Evolutionary conservation across 64 coral and sea anemone species (phyloP).

Genomic region (Platygyra sinensis): DNA sequence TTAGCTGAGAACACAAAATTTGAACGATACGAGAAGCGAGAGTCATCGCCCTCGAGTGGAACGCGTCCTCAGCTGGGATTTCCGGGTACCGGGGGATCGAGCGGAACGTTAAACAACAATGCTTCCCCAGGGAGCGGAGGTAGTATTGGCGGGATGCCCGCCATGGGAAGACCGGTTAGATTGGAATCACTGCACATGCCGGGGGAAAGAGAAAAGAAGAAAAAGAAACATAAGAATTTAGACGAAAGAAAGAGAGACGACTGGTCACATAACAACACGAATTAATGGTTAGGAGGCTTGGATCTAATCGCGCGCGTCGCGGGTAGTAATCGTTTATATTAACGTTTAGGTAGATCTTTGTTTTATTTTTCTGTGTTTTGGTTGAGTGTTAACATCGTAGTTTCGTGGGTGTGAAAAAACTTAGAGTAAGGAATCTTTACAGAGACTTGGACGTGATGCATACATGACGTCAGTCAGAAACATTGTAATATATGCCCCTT

Average conservation of each 20-base stretch:
- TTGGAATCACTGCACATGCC: conserved; percentile 61
- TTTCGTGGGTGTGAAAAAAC: no score
- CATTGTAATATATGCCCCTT: no score
- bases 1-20: conserved; percentile 66
- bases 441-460: no score
- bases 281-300: no score
- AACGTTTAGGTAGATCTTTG: no score
- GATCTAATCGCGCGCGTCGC: no score
- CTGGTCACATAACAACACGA: background rate
- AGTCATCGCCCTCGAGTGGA: conserved; percentile 41
- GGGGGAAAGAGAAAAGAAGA: conserved; percentile 56
- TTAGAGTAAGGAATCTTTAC: no score
- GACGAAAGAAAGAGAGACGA: conserved; percentile 31
- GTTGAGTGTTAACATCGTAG: no score
- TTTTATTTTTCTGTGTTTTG: no score
- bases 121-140: conserved; percentile 22
- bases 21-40: conserved; percentile 52
- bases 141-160: conserved; percentile 7
- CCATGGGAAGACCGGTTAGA: conserved; percentile 44
- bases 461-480: no score
- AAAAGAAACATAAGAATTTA: conserved; percentile 53
- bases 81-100: background rate
- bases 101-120: background rate
- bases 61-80: conserved; percentile 23
- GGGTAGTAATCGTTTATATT: no score